A percentile compares a stretch with the other conserved stretches of the same genome.
Conservation (phyloP, 2,797 vertebrate genomes). For the Gallinago nigripennis region DNA sequence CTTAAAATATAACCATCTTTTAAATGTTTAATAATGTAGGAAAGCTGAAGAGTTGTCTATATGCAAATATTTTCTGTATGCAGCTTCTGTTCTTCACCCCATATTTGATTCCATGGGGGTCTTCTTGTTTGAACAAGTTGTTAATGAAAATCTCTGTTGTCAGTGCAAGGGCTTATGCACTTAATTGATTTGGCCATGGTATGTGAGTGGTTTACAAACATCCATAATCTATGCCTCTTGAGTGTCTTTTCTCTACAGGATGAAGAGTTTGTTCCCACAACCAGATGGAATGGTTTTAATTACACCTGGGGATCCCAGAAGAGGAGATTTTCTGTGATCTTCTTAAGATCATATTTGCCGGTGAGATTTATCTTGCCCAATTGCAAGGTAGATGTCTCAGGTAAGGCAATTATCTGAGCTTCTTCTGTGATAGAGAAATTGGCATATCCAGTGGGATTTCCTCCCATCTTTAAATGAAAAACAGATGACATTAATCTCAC, state of each 20-base stretch:
- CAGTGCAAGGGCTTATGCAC: background rate
- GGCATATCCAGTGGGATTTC: background rate
- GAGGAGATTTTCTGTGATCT: background rate
- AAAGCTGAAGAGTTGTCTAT: background rate
- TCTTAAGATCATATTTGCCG: background rate
- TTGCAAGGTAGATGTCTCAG: background rate
- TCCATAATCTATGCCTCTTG: background rate
- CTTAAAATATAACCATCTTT: background rate
- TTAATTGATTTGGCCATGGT: background rate
- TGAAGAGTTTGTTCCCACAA: background rate
- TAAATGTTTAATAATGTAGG: background rate
- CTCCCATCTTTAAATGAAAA: background rate
- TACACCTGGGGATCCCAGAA: background rate
- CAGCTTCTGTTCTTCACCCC: background rate
- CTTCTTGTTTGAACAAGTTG: background rate
- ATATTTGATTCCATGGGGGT: background rate
- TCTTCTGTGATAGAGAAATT: background rate
- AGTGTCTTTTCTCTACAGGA: background rate
- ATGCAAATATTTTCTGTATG: background rate
- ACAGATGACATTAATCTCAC: background rate
- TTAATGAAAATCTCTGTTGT: background rate
- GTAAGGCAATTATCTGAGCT: background rate
- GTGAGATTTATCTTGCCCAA: background rate
- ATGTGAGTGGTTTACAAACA: background rate
- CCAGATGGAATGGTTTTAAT: background rate